phyloP scores from a whole-genome alignment of 1,140 invertebrate genomes.

The Orchestia grillus region DNA sequence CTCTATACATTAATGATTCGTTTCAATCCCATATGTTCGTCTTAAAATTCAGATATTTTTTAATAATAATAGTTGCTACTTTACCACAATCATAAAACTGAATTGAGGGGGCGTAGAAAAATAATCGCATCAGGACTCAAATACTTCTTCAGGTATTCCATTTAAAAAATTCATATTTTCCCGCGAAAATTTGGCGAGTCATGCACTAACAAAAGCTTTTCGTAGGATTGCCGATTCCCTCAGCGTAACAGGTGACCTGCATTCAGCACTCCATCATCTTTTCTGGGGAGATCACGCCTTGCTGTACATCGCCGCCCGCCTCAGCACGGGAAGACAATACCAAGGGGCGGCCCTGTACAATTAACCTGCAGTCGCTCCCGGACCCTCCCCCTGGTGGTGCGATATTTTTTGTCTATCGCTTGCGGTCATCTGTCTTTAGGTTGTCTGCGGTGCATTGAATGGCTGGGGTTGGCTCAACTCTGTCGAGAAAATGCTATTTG shows the following conservation, averaged over 20 bases:
- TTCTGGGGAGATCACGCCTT: not conserved
- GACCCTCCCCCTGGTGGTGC: not conserved
- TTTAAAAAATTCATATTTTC: not conserved
- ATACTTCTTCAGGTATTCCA: not conserved
- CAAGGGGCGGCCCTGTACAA: not conserved
- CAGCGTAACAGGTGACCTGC: not conserved
- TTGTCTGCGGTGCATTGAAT: not conserved
- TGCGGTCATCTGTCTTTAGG: not conserved
- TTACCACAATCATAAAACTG: too few relatives aligned
- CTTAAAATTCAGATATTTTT: too few relatives aligned
- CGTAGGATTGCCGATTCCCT: not conserved
- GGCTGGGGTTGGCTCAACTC: not conserved
- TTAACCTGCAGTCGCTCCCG: not conserved
- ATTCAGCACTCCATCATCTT: not conserved
- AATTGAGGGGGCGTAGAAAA: not conserved
- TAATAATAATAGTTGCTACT: too few relatives aligned
- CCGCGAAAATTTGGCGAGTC: not conserved
- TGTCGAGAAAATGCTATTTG: not conserved
- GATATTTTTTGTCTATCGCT: not conserved
- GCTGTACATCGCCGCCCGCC: not conserved
- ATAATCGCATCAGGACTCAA: not conserved
- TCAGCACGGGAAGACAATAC: not conserved
- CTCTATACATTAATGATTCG: too few relatives aligned
- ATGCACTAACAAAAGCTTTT: not conserved
- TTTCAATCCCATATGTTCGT: too few relatives aligned